Percentiles rank a stretch among this genome's conserved stretches.
Evolutionary conservation across 2,113 vertebrate species (phyloP).

Genomic region (Mastomys coucha): DNA sequence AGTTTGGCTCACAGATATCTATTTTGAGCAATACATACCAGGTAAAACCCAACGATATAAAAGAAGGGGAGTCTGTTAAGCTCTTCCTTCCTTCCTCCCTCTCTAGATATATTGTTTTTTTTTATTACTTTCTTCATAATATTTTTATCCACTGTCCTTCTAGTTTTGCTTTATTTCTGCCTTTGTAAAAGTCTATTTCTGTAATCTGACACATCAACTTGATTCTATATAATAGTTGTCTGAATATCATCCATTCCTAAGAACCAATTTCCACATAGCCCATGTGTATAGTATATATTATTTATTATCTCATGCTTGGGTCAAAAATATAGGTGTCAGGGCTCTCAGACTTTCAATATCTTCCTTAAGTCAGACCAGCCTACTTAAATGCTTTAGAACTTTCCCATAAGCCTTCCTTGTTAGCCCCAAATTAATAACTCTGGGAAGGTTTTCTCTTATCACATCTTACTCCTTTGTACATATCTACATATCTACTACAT

Average conservation of each 20-base stretch:
- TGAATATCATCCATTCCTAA: not conserved
- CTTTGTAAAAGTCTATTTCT: not conserved
- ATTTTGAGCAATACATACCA: not conserved
- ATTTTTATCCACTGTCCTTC: not conserved
- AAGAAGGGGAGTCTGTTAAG: not conserved
- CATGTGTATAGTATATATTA: not conserved
- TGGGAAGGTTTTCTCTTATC: not conserved
- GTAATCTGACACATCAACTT: not conserved
- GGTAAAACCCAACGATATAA: not conserved
- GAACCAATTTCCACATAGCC: not conserved
- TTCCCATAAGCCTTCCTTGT: not conserved
- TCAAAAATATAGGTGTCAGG: accelerated
- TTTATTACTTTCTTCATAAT: not conserved
- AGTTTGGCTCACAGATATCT: not conserved
- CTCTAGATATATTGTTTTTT: not conserved
- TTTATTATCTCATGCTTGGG: not conserved
- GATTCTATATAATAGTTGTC: not conserved
- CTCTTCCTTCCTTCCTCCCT: not conserved
- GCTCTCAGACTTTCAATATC: not conserved
- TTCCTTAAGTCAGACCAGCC: not conserved
- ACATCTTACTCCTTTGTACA: not conserved
- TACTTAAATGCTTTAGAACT: not conserved
- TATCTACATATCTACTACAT: too few relatives aligned
- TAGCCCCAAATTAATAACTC: not conserved
- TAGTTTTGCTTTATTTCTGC: not conserved